Conservation (phyloP, 2,113 vertebrate species). For the Oreocharis arfaki region DNA sequence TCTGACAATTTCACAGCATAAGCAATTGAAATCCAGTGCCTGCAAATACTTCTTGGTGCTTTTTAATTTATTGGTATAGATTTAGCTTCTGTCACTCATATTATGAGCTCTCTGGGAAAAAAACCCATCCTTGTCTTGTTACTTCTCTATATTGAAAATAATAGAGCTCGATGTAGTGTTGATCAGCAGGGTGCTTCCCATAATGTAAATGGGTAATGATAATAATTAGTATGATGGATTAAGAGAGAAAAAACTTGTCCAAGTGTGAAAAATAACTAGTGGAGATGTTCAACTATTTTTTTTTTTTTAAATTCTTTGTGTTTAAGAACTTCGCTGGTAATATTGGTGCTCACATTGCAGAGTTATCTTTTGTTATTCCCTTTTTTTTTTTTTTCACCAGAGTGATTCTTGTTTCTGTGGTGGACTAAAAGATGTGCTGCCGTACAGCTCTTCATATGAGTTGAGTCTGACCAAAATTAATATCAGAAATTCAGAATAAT, state of each 20-base stretch:
- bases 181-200: background rate
- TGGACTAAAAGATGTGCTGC: background rate
- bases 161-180: background rate
- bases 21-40: background rate
- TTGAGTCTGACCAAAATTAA: background rate
- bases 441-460: background rate
- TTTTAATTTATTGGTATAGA: background rate
- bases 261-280: background rate
- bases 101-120: background rate
- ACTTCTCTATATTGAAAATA: background rate
- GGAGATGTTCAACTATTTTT: background rate
- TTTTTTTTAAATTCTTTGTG: background rate
- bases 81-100: background rate
- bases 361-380: background rate
- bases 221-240: background rate
- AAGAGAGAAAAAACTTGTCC: background rate
- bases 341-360: accelerated
- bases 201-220: background rate
- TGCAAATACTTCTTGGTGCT: background rate
- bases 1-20: background rate
- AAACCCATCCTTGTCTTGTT: background rate
- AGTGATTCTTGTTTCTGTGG: background rate
- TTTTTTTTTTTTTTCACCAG: accelerated
- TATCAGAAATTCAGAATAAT: background rate
- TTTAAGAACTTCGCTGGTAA: background rate